phyloP scores from a whole-genome alignment of 2,113 vertebrate genomes.

The Anguilla rostrata region DNA sequence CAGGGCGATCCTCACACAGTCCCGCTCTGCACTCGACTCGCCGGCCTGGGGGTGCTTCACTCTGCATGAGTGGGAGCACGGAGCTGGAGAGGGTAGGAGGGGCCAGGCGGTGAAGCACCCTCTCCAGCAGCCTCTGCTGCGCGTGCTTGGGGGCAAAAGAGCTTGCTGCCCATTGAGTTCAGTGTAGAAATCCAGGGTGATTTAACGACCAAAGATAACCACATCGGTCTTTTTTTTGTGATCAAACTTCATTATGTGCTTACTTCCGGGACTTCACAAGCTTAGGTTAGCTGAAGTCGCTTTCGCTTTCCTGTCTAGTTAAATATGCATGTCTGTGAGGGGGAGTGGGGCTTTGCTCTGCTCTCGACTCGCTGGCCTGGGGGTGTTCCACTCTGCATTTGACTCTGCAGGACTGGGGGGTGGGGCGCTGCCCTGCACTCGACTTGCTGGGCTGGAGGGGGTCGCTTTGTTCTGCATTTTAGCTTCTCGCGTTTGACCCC shows the following conservation, averaged over 20 bases:
- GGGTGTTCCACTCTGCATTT: background rate
- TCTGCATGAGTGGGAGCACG: background rate
- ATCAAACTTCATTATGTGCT: no score
- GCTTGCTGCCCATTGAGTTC: no score
- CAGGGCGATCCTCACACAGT: slow-evolving; percentile 16
- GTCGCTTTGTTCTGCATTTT: background rate
- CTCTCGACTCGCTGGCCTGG: slow-evolving; percentile 40
- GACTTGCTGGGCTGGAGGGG: slow-evolving; percentile 39
- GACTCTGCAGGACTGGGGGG: background rate
- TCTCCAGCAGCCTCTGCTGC: no score
- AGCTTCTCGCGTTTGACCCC: background rate
- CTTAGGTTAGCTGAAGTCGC: no score
- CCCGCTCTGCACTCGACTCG: slow-evolving; percentile 51
- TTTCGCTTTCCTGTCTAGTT: no score
- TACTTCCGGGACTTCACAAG: no score
- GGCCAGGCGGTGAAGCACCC: no score
- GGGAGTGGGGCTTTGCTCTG: background rate
- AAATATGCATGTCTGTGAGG: no score
- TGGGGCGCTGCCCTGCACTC: background rate
- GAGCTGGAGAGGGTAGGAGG: no score
- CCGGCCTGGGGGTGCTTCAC: slow-evolving; percentile 37
- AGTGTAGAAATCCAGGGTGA: no score
- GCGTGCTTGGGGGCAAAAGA: no score
- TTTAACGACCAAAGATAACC: background rate
- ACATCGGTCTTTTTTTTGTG: background rate